phyloP scores from a whole-genome alignment of 1,140 invertebrate genomes.

The Drosophila santomea region DNA sequence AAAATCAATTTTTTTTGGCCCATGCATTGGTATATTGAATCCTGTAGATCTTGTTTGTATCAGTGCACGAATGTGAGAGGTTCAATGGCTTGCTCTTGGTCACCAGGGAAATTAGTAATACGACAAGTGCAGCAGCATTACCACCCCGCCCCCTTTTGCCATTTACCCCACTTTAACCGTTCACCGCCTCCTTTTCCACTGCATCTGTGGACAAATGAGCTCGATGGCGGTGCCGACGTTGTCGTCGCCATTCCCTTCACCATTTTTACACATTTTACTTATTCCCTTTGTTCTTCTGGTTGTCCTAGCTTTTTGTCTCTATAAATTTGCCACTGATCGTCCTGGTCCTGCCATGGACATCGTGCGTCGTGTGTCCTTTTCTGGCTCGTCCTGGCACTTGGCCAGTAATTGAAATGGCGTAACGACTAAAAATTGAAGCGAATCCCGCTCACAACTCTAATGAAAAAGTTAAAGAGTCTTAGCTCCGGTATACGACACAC shows the following conservation, averaged over 20 bases:
- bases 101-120: slow-evolving; percentile 84
- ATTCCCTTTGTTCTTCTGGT: slow-evolving; percentile 73
- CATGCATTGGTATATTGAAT: too few species aligned
- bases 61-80: slow-evolving; percentile 31
- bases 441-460: slow-evolving; percentile 54
- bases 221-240: slow-evolving; percentile 52
- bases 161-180: neutral
- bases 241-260: slow-evolving; percentile 43
- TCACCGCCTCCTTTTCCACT: slow-evolving; percentile 5
- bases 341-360: slow-evolving; percentile 43
- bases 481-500: neutral
- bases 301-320: slow-evolving; percentile 67
- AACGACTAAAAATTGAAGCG: slow-evolving; percentile 78
- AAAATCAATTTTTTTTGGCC: too few species aligned
- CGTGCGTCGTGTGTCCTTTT: neutral
- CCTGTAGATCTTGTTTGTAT: neutral
- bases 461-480: slow-evolving; percentile 73
- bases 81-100: slow-evolving; percentile 69
- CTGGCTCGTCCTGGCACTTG: slow-evolving; percentile 61
- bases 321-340: slow-evolving; percentile 79
- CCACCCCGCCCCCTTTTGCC: neutral
- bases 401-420: slow-evolving; percentile 83
- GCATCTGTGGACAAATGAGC: slow-evolving; percentile 68
- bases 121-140: slow-evolving; percentile 73
- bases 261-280: slow-evolving; percentile 67